These are phyloP conservation scores for Lepisosteus oculatus DNA, from an alignment of 2,113 vertebrate genomes.

Conservation along the genomic window DNA sequence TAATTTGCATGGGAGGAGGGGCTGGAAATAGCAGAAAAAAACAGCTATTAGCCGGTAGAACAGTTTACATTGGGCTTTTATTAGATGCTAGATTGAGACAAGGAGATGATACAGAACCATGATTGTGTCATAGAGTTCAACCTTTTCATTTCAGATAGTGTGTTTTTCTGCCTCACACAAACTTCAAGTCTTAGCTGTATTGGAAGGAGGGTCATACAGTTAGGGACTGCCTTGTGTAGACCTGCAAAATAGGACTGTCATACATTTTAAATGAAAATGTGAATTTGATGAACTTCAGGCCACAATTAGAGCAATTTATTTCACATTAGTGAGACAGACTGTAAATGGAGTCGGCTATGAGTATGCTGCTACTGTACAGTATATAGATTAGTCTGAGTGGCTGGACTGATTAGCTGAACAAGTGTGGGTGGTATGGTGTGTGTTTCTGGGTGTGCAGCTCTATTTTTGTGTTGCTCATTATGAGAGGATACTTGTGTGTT, in stretches of 20 bases:
- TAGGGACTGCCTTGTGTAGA: neutral
- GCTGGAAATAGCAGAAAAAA: too few relatives aligned
- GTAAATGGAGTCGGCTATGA: constrained; percentile 61
- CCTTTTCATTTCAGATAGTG: too few relatives aligned
- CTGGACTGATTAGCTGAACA: neutral
- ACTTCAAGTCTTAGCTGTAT: too few relatives aligned
- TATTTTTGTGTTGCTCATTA: neutral
- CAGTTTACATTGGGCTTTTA: too few relatives aligned
- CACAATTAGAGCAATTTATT: constrained; percentile 81
- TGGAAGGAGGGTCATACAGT: too few relatives aligned
- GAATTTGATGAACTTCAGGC: constrained; percentile 70
- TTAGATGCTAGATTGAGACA: too few relatives aligned
- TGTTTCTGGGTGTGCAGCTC: neutral
- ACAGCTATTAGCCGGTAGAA: too few relatives aligned
- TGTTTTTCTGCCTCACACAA: too few relatives aligned
- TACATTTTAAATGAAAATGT: constrained; percentile 68
- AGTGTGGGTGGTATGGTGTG: neutral
- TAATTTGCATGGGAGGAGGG: too few relatives aligned
- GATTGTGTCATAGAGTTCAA: too few relatives aligned
- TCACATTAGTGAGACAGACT: constrained; percentile 65
- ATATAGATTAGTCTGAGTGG: constrained; percentile 2
- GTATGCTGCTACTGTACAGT: constrained; percentile 58
- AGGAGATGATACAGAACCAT: too few relatives aligned
- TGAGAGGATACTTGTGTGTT: neutral
- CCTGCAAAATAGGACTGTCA: constrained; percentile 42